A percentile compares a stretch with the other conserved stretches of the same genome.
phyloP scores from a whole-genome alignment of 2,113 vertebrate genomes.

The Setophaga coronata region DNA sequence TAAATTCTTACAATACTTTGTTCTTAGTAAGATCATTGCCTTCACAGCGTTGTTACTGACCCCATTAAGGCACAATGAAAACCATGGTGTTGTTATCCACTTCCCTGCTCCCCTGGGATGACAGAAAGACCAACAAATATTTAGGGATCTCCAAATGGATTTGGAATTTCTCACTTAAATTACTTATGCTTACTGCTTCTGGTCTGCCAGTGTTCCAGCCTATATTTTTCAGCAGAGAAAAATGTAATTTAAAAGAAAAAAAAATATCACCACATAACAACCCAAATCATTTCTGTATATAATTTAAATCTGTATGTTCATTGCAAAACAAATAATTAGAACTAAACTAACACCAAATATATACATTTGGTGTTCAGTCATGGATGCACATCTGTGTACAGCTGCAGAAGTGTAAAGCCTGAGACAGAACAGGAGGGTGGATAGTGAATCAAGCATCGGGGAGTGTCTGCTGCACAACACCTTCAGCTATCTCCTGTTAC shows the following conservation, averaged over 20 bases:
- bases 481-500: background rate
- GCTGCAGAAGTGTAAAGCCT: background rate
- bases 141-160: background rate
- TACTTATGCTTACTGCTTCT: background rate
- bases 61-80: background rate
- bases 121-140: background rate
- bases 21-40: background rate
- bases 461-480: background rate
- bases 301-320: background rate
- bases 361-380: background rate
- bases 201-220: background rate
- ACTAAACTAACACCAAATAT: background rate
- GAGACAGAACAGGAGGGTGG: background rate
- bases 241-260: background rate
- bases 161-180: background rate
- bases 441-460: background rate
- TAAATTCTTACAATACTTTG: background rate
- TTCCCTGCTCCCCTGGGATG: background rate
- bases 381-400: background rate
- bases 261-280: background rate
- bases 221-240: background rate
- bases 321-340: background rate
- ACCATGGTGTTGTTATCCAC: background rate
- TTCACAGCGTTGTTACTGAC: background rate
- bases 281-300: background rate